Evolutionary conservation across 2,797 vertebrate species (phyloP).

Genomic region (Garrulus glandarius): DNA sequence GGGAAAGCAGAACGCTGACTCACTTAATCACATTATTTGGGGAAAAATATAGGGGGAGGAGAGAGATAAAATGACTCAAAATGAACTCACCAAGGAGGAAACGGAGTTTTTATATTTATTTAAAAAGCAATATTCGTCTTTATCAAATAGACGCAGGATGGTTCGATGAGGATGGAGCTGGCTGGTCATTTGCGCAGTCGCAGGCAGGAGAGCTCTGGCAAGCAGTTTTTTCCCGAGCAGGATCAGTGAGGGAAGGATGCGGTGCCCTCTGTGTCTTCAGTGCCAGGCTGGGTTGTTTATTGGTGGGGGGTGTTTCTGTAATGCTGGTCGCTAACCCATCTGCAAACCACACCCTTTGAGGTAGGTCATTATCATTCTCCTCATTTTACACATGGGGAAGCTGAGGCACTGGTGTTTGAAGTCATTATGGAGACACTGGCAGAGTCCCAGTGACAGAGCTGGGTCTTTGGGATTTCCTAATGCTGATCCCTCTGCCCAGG

Average conservation of each 20-base stretch:
- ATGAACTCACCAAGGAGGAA: slow-evolving; percentile 81
- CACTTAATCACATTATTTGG: slow-evolving; percentile 84
- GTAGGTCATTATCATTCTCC: slow-evolving; percentile 62
- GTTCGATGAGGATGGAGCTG: slow-evolving; percentile 52
- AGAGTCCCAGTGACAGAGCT: not conserved
- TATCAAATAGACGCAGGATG: slow-evolving; percentile 74
- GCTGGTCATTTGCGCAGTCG: slow-evolving; percentile 11
- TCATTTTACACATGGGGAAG: slow-evolving; percentile 57
- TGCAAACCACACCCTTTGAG: slow-evolving; percentile 32
- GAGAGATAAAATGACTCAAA: slow-evolving; percentile 85
- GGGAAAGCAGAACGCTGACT: slow-evolving; percentile 79
- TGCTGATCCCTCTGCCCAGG: not conserved
- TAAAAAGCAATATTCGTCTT: slow-evolving; percentile 79
- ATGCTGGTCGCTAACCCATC: slow-evolving; percentile 34
- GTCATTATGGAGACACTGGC: not conserved
- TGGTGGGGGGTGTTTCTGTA: slow-evolving; percentile 38
- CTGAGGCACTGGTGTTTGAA: slow-evolving; percentile 46
- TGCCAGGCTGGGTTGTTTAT: not conserved
- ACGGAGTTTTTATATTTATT: slow-evolving; percentile 81
- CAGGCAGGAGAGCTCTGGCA: slow-evolving; percentile 13
- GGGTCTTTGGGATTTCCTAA: not conserved
- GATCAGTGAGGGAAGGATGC: slow-evolving; percentile 21
- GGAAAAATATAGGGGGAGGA: slow-evolving; percentile 79
- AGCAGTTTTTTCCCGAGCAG: not conserved
- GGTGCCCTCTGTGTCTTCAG: slow-evolving; percentile 1